Evolutionary conservation across 2,797 vertebrate genomes (phyloP).

Genomic region (Pipistrellus kuhlii): DNA sequence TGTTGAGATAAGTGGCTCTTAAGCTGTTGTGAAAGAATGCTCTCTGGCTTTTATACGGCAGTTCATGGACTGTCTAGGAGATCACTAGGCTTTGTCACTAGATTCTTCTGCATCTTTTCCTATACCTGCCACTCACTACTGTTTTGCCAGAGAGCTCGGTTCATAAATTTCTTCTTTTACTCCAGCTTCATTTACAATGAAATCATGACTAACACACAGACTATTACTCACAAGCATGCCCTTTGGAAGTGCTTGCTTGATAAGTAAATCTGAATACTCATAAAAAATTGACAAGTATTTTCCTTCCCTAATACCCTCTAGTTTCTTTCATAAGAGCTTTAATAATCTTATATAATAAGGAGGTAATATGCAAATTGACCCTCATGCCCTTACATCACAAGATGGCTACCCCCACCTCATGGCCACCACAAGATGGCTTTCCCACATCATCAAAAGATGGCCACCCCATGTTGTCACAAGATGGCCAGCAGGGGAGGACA

Average conservation of each 20-base stretch:
- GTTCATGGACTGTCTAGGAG: background rate
- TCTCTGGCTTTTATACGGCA: background rate
- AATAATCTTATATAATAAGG: background rate
- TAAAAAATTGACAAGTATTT: background rate
- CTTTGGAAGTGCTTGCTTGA: background rate
- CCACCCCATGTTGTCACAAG: no score
- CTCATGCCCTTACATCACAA: no score
- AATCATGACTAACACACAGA: background rate
- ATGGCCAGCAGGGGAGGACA: no score
- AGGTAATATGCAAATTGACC: no score
- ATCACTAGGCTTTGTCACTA: background rate
- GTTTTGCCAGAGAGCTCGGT: background rate
- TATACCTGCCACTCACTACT: background rate
- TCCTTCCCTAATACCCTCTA: background rate
- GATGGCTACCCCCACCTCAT: no score
- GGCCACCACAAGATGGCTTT: no score
- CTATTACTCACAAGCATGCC: background rate
- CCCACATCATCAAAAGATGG: no score
- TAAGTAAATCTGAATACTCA: background rate
- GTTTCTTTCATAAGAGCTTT: background rate
- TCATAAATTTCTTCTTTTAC: background rate
- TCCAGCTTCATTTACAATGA: constrained; percentile 28
- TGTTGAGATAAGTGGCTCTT: background rate
- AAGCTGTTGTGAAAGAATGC: constrained; percentile 2
- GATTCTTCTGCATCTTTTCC: constrained; percentile 18